Evolutionary conservation across 2,113 vertebrate genomes (phyloP), one percentile per base, ranked within the genome.

Genomic region (Thunnus maccoyii): DNA sequence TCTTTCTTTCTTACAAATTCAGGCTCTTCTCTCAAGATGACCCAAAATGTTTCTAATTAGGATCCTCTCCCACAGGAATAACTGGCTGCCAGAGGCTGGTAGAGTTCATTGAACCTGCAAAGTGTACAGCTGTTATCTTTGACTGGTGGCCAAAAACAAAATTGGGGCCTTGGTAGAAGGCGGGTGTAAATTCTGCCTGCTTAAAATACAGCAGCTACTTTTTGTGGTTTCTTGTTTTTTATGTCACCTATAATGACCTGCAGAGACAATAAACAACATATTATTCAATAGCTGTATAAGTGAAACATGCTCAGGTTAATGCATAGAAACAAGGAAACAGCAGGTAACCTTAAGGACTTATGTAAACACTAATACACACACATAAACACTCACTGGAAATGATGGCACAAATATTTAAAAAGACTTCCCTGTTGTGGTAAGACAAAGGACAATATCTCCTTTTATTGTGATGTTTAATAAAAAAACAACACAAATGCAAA

Each of bases 91-190:
- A 97, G 92, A 83, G 94, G 95, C 93, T 94, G 94, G 56, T 89
- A 93, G 95, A 95, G 96, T 95, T 99, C 97, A 96, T 86, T 96
- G 96, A 97, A 97, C 96, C 96, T 96, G 92, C 95, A 96, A 92
- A 96, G 92, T 85, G 16, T 96, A 96, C 97, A 97, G 96, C 96
- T 98, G 97, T 96, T 97, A 94, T 96, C 94, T 97, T 97, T 98
- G 97, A 97, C 95, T 96, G 92, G 94, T 96, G 94, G 96, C 97
- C 97, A 97, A 96, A 94, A 89, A 80, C 91, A 95, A 96, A 96
- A 96, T 89, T 95, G 95, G 93, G 96, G 94, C 86, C 90, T 78
- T 91, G 84, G 94, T 94, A 94, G 95, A 95, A 94, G 93, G 95
- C 72, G 93, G 94, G 81, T 94, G 93, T 91, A 93, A 96, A 96